Evolutionary conservation across 2,797 vertebrate genomes (phyloP).

Genomic region (Leptoclinus maculatus): DNA sequence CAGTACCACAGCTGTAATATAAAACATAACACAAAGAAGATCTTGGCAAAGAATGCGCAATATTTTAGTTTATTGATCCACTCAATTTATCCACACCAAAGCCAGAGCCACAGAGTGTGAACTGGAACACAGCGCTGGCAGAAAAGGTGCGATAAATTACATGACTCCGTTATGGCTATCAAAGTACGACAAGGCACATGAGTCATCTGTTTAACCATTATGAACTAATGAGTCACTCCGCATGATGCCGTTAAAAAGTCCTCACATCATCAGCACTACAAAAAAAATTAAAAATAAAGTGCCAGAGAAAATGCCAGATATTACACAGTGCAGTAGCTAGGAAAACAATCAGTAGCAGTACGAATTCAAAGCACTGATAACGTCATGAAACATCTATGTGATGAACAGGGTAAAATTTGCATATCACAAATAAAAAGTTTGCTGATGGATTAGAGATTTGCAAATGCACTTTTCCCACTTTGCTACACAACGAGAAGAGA

Average conservation of each 20-base stretch:
- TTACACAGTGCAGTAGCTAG: slow-evolving; percentile 1
- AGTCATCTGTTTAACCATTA: slow-evolving; percentile 48
- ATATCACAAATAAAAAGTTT: slow-evolving; percentile 1
- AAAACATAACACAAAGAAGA: neutral
- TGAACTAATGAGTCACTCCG: slow-evolving; percentile 49
- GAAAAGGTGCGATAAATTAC: slow-evolving; percentile 40
- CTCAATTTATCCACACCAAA: slow-evolving; percentile 14
- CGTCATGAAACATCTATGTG: neutral
- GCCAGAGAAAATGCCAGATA: slow-evolving; percentile 25
- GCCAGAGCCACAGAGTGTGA: slow-evolving; percentile 25
- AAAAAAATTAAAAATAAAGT: slow-evolving; percentile 15
- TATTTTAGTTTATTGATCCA: slow-evolving; percentile 37
- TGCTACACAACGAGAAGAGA: neutral
- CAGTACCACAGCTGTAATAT: neutral
- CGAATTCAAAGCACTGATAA: slow-evolving; percentile 18
- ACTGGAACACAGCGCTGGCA: slow-evolving; percentile 31
- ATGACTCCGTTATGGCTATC: slow-evolving; percentile 27
- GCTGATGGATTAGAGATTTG: slow-evolving; percentile 6
- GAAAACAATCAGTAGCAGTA: slow-evolving; percentile 1
- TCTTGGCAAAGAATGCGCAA: slow-evolving; percentile 13
- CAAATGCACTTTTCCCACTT: slow-evolving; percentile 24
- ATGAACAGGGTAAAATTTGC: slow-evolving; percentile 28
- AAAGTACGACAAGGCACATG: slow-evolving; percentile 14
- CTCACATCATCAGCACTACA: slow-evolving; percentile 15
- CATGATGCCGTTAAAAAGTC: slow-evolving; percentile 34